Base-by-base conservation (phyloP, 1,140 invertebrate species). In the Monomorium pharaonis region DNA sequence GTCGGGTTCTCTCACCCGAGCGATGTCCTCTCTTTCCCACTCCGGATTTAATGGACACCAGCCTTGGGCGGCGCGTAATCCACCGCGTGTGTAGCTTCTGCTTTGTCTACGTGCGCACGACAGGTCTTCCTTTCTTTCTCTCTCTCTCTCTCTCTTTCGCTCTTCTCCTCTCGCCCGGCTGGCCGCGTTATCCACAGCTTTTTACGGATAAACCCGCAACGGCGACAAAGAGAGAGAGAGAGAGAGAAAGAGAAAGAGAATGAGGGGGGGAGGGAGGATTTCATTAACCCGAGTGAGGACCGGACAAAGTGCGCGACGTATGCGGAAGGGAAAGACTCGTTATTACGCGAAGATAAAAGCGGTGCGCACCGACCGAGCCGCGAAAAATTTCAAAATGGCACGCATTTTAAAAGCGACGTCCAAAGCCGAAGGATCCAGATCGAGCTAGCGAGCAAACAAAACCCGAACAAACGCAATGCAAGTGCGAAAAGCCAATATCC, bases 181-280 rank as follows among this genome's bases (percentile, higher is more conserved):
- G 21, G n/a, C 24, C 21, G 14, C 44, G 76, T 80, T 65, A 80
- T 80, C 33, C 77, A 16, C 47, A 56, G 67, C 67, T 83, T 83
- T 83, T 83, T 83, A 83, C 78, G 78, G 37, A 83, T 83, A 83
- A 83, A 83, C 67, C 42, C 51, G 27, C 37, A 27, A 37, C 24
- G 37, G 78, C 76, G 44, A 69, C 51, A 81, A n/a, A 70, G 77
- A 83, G 78, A 58, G 47, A 83, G 60, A 58, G 49, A n/a, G n/a
- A n/a, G n/a, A n/a, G n/a, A n/a, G n/a, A n/a, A n/a, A 69, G 67
- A 81, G 27, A 70, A 63, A 83, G 78, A 58, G 47, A 83, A 72
- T 72, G 49, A n/a, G n/a, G n/a, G n/a, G n/a, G n/a, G n/a, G n/a
- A n/a, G n/a, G n/a, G n/a, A n/a, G n/a, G 51, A 83, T 83, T 83